Percentiles rank a stretch among this genome's conserved stretches.
These are phyloP conservation scores for Volucella inanis DNA, from an alignment of 2,888 invertebrate genomes.

Conservation along the genomic window DNA sequence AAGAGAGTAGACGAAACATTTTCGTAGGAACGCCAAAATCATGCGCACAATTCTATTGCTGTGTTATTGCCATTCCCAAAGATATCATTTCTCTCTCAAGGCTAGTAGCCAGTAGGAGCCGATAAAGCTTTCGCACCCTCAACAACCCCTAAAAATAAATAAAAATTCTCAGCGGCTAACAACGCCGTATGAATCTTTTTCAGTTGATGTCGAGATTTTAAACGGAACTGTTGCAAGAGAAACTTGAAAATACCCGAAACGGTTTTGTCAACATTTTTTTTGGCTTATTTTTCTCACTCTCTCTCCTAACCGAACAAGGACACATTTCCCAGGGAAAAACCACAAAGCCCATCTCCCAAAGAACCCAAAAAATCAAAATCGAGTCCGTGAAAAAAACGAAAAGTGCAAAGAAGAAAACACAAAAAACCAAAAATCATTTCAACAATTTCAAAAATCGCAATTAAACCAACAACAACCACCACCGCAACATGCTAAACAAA, in stretches of 20 bases:
- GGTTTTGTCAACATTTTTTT: constrained; percentile 67
- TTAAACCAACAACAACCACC: constrained; percentile 15
- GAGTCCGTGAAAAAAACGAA: neutral
- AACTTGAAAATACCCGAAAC: constrained; percentile 70
- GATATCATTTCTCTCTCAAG: constrained; percentile 24
- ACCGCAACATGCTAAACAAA: constrained; percentile 48
- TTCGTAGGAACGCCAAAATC: neutral
- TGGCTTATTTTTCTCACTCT: constrained; percentile 35
- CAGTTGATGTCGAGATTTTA: constrained; percentile 74
- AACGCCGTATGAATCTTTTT: constrained; percentile 34
- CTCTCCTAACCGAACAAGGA: constrained; percentile 47
- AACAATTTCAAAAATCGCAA: too few species aligned
- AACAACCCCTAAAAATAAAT: constrained; percentile 17
- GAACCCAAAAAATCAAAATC: too few species aligned
- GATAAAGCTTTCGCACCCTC: neutral
- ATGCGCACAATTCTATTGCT: constrained; percentile 47
- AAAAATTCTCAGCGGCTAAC: constrained; percentile 21
- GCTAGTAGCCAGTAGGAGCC: neutral
- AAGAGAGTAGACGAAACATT: neutral
- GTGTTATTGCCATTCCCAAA: constrained; percentile 46
- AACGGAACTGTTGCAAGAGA: constrained; percentile 70
- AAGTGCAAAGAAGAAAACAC: constrained; percentile 17
- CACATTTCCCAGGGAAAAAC: constrained; percentile 44
- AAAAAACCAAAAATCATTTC: neutral
- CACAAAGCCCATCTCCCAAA: too few species aligned